Evolutionary conservation across 2,888 invertebrate genomes (phyloP), one percentile per base, ranked within the genome.

Genomic region (Hybos culiciformis): DNA sequence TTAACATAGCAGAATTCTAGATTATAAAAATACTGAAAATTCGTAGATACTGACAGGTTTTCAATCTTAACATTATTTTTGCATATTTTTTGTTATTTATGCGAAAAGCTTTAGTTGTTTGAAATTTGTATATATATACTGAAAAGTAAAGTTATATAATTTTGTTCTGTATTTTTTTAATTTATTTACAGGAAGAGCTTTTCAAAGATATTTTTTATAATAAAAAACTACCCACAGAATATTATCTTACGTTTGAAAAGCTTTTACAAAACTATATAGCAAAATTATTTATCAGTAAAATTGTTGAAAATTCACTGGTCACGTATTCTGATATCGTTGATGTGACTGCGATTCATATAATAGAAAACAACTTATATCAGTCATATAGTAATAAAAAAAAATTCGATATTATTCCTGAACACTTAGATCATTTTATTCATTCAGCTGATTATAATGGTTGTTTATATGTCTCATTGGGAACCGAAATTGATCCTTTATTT

Each of bases 391-490:
- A 15, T 17, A 2, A 14, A 3, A 17, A 4, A 4, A 17, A 14
- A 17, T 8, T 15, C 3, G 32, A 42, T 37, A 33, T 33, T 21
- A 39, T 46, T 24, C 32, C 43, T 4, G 44, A 46, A 14, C 5
- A 15, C 15, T 29, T 48, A 19, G 42, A 48, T 37, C 21, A 44
- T 11, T 46, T 46, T 24, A 44, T 48, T 12, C 44, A 48, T 39
- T 41, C 42, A 11, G 26, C 46, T 6, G 40, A 48, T 6, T 29
- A 31, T 15, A n/a, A n/a, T n/a, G 48, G 46, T 2, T 44, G 40
- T 37, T 44, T 48, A 11, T 48, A 48, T 36, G 42, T 48, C 18
- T 48, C 44, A 12, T 33, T 48, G 15, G 46, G 46, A 9, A n/a
- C 41, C 7, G 46, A 48, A 21, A 29, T 40, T 7, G 38, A 46